Evolutionary conservation across 1,140 invertebrate species (phyloP), one percentile per base, ranked within the genome.

Genomic region (Leptinotarsa texana): DNA sequence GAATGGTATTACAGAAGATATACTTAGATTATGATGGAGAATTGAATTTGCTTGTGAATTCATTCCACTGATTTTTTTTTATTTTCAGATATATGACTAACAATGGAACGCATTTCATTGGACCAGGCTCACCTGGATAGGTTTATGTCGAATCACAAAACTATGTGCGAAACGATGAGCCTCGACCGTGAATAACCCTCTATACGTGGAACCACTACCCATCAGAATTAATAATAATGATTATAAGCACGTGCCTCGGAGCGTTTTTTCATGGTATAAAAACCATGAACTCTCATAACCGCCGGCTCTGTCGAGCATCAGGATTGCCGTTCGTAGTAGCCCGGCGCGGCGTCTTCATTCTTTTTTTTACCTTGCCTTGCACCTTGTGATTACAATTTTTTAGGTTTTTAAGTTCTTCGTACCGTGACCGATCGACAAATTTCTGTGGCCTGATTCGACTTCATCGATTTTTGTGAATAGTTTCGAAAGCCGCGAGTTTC

Each of bases 211-310:
- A 57, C 51, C 51, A 57, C 51, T 57, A 17, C 51, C 51, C 51
- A 57, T 57, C 51, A 18, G 51, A 57, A 57, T 57, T 57, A 57
- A 57, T 57, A 57, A 57, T 57, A 57, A 57, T 57, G 15, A 57
- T 57, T 57, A 57, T n/a, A 57, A 57, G 51, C 51, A 57, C 51
- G 51, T 57, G 51, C 51, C 51, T 57, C 13, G 51, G 17, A 57
- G 51, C 51, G 51, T 57, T 57, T n/a, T 57, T 57, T 57, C 51
- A 57, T 57, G 51, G 51, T 57, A 57, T 57, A 57, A 57, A 57
- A 57, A 57, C 51, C 51, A 57, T 57, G 51, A 57, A 57, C 51
- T 57, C 51, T 57, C 1, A 15, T 57, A 57, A 57, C 51, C 51
- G 51, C 51, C 15, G 51, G 51, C 51, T 1, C 51, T 57, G 15